Conservation (phyloP, 2,797 vertebrate species). For the Rhabdophis nuchalis region DNA sequence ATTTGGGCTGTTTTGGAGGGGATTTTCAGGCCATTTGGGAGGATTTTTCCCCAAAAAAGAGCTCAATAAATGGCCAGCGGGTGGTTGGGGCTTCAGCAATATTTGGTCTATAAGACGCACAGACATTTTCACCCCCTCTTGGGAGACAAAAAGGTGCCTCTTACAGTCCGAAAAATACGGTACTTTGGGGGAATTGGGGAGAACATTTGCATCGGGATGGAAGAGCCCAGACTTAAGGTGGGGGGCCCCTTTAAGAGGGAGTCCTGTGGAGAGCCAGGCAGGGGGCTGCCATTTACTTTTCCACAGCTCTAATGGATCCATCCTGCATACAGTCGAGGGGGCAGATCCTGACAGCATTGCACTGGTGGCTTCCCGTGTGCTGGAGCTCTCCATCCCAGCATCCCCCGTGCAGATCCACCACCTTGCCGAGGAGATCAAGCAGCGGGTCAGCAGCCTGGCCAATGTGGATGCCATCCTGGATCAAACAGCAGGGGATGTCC, state of each 20-base stretch:
- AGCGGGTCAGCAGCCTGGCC: conserved; percentile 85
- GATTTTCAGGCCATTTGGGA: too few relatives aligned
- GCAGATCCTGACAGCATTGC: conserved; percentile 95
- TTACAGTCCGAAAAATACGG: too few relatives aligned
- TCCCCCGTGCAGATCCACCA: conserved; percentile 86
- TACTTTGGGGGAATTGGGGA: background rate
- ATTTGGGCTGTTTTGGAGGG: too few relatives aligned
- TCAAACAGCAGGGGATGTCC: conserved; percentile 85
- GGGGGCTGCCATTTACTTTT: background rate
- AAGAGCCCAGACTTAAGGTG: background rate
- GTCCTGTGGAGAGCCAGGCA: background rate
- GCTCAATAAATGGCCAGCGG: too few relatives aligned
- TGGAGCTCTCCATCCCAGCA: conserved; percentile 93
- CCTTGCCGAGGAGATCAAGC: conserved; percentile 89
- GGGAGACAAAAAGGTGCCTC: too few relatives aligned
- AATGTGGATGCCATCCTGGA: conserved; percentile 90
- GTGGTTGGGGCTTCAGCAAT: too few relatives aligned
- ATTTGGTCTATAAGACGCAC: too few relatives aligned
- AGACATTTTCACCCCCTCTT: too few relatives aligned
- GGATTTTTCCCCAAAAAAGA: too few relatives aligned
- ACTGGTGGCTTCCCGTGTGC: conserved; percentile 84
- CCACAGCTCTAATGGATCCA: background rate
- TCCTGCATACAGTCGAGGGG: conserved; percentile 83
- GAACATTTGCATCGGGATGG: background rate
- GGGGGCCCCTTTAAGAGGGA: background rate